phyloP scores from a whole-genome alignment of 2,797 vertebrate species.

The Pempheris klunzingeri region DNA sequence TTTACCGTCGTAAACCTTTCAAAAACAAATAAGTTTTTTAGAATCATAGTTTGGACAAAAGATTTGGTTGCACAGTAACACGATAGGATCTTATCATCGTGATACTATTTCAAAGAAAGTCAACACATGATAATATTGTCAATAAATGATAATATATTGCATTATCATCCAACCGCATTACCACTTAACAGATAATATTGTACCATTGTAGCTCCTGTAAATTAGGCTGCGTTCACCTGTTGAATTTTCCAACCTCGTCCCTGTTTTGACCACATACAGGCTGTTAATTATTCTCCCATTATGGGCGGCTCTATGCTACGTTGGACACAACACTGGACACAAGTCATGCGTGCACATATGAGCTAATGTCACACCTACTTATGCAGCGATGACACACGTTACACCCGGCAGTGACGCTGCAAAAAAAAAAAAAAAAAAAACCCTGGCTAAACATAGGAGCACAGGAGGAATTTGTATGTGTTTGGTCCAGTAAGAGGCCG shows the following conservation, averaged over 20 bases:
- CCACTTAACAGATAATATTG: neutral
- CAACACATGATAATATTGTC: neutral
- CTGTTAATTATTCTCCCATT: slow-evolving; percentile 8
- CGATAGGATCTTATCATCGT: neutral
- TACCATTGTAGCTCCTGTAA: neutral
- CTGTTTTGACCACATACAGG: neutral
- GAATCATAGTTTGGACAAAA: neutral
- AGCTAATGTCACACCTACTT: slow-evolving; percentile 61
- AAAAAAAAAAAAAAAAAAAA: too few relatives aligned
- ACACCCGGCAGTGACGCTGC: slow-evolving; percentile 48
- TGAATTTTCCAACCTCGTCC: neutral
- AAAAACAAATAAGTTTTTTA: neutral
- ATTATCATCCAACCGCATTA: neutral
- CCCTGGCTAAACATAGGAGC: slow-evolving; percentile 60
- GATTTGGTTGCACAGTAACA: neutral
- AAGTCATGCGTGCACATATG: slow-evolving; percentile 8
- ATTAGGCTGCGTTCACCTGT: neutral
- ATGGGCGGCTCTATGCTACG: slow-evolving; percentile 32
- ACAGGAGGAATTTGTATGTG: slow-evolving; percentile 35
- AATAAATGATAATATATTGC: neutral
- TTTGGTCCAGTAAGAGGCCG: slow-evolving; percentile 21
- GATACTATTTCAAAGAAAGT: neutral
- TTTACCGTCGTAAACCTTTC: neutral
- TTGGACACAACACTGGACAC: slow-evolving; percentile 39
- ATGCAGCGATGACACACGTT: slow-evolving; percentile 31